Base-by-base conservation (phyloP, 2,113 vertebrate genomes). In the Oncorhynchus nerka region DNA sequence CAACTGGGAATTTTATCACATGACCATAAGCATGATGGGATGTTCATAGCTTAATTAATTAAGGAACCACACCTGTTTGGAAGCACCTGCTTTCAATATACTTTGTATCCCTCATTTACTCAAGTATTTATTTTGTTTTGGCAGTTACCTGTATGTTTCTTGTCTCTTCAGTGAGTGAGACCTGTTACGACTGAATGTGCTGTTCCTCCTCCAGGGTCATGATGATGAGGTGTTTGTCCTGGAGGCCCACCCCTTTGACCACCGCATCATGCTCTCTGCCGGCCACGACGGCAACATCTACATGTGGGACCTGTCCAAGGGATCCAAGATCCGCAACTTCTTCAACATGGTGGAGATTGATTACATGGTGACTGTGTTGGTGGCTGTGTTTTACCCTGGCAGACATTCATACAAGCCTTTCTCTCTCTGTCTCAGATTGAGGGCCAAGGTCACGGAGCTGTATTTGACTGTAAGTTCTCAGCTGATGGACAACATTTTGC, bases 381-480 rank as follows among this genome's bases (percentile, higher is more conserved):
- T 55, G 51, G 4, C 51, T 4, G 16, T 55, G 12, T 55, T 22
- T 68, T 4, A 61, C 19, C 13, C 5, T 70, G 28, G 16, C 30
- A 13, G 19, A 5, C 49, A 22, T 11, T 19, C 30, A 62, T 4
- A 30, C 28, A 13, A 9, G 24, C 64, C 26, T 15, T 32, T 22
- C 30, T 26, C 30, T 28, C 3, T 67, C 28, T 45, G 39, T 45
- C 39, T 67, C 93, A 99, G 98, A 99, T 99, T 76, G 98, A 99
- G 90, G 97, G 98, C 71, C 98, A 99, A 92, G 98, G 98, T 79
- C 98, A 99, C 0, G 97, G 97, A 84, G 97, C 97, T 75, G 97
- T 99, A 80, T 99, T 95, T 90, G 98, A 99, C 87, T 99, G 98
- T 93, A 99, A 99, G 93, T 98, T 99, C 92, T 99, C 98, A 20